Percentiles rank a stretch among this genome's conserved stretches.
phyloP scores from a whole-genome alignment of 2,888 invertebrate species.

The Iselma pallidipennis region DNA sequence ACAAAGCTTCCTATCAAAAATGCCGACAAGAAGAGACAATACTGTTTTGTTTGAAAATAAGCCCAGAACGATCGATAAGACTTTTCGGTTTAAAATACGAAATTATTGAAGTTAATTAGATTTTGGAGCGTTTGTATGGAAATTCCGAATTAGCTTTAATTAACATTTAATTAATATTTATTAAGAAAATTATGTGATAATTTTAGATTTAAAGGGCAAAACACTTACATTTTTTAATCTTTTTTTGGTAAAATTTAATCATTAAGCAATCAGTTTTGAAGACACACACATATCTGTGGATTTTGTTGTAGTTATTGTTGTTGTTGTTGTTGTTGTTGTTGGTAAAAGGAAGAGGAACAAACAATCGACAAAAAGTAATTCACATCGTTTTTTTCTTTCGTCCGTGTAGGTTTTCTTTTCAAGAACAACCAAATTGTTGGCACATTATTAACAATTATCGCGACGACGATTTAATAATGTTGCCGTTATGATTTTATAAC shows the following conservation, averaged over 20 bases:
- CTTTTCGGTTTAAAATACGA: background rate
- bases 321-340: background rate
- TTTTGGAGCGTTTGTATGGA: background rate
- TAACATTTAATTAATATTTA: background rate
- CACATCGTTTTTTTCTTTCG: too few relatives aligned
- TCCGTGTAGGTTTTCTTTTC: conserved; percentile 10
- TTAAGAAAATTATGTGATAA: background rate
- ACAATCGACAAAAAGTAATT: too few relatives aligned
- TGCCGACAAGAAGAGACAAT: background rate
- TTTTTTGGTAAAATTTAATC: background rate
- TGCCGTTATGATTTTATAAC: background rate
- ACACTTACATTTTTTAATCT: background rate
- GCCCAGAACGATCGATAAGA: background rate
- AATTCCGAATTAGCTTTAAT: background rate
- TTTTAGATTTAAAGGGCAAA: background rate
- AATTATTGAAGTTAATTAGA: background rate
- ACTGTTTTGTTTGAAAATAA: background rate
- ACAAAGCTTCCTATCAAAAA: too few relatives aligned
- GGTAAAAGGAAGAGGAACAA: background rate
- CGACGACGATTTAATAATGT: too few relatives aligned
- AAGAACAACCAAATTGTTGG: conserved; percentile 28
- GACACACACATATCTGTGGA: background rate
- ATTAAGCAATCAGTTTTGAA: background rate
- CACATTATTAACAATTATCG: conserved; percentile 35
- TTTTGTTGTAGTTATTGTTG: background rate